phyloP scores from a whole-genome alignment of 2,888 invertebrate genomes.

The Drosophila rellima region DNA sequence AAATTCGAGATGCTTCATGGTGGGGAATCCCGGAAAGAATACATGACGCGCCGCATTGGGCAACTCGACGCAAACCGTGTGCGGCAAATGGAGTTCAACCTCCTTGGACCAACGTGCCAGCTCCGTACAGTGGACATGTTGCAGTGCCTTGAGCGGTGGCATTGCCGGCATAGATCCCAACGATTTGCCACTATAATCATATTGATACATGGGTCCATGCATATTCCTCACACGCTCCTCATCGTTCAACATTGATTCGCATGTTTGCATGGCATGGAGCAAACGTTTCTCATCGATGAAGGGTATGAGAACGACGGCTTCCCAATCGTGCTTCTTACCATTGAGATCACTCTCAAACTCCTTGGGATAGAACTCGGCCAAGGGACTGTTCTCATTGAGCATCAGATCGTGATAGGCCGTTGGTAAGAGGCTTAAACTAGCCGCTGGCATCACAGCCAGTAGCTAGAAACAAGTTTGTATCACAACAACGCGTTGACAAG shows the following conservation, averaged over 20 bases:
- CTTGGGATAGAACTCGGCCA: conserved; percentile 96
- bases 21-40: conserved; percentile 96
- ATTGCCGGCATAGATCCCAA: conserved; percentile 87
- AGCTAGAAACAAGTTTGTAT: conserved; percentile 86
- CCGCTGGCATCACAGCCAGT: conserved; percentile 94
- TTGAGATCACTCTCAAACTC: conserved; percentile 97
- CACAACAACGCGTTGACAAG: conserved; percentile 1
- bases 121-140: conserved; percentile 79
- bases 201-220: conserved; percentile 95
- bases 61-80: conserved; percentile 73
- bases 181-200: conserved; percentile 88
- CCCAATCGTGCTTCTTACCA: conserved; percentile 98
- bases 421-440: conserved; percentile 93
- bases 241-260: conserved; percentile 88
- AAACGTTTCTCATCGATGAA: conserved; percentile 94
- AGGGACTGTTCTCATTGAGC: conserved; percentile 90
- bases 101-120: conserved; percentile 72
- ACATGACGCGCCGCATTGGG: conserved; percentile 71
- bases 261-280: conserved; percentile 91
- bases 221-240: conserved; percentile 92
- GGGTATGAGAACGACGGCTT: conserved; percentile 96
- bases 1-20: conserved; percentile 93
- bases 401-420: conserved; percentile 92
- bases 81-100: conserved; percentile 56
- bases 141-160: conserved; percentile 88